These are phyloP conservation scores for Deroplatys truncata DNA, from an alignment of 2,888 invertebrate genomes.

Conservation along the genomic window DNA sequence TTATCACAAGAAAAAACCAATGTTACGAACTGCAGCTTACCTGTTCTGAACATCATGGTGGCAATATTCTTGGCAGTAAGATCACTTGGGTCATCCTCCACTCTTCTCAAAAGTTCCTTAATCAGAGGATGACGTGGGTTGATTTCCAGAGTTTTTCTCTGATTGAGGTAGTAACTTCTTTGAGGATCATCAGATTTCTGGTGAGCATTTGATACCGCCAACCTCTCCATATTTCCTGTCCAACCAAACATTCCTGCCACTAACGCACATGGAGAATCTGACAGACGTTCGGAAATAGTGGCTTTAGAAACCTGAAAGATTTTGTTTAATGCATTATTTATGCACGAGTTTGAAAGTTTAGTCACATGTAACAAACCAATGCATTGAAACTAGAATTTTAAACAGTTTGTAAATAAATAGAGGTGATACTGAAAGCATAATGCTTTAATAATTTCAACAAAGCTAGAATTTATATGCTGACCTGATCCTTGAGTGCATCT, in stretches of 20 bases:
- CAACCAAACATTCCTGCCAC: slow-evolving; percentile 96
- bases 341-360: background rate
- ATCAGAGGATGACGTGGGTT: slow-evolving; percentile 97
- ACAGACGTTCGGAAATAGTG: slow-evolving; percentile 79
- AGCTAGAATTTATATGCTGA: slow-evolving; percentile 40
- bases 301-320: slow-evolving; percentile 56
- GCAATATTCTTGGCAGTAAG: slow-evolving; percentile 78
- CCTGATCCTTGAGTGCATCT: slow-evolving; percentile 70
- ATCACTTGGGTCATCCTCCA: slow-evolving; percentile 74
- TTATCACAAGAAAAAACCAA: no score
- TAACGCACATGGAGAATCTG: slow-evolving; percentile 91
- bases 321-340: background rate
- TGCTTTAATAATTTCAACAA: background rate
- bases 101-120: slow-evolving; percentile 80
- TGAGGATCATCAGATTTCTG: slow-evolving; percentile 83
- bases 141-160: slow-evolving; percentile 95
- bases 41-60: slow-evolving; percentile 65
- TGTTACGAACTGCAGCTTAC: background rate
- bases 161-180: slow-evolving; percentile 79
- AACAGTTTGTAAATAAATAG: no score
- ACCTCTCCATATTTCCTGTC: slow-evolving; percentile 99
- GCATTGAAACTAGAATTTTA: no score
- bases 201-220: slow-evolving; percentile 93
- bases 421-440: background rate
- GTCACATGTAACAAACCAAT: background rate